Base-by-base conservation (phyloP, 2,888 invertebrate genomes). In the Dicranocentrus wangi region DNA sequence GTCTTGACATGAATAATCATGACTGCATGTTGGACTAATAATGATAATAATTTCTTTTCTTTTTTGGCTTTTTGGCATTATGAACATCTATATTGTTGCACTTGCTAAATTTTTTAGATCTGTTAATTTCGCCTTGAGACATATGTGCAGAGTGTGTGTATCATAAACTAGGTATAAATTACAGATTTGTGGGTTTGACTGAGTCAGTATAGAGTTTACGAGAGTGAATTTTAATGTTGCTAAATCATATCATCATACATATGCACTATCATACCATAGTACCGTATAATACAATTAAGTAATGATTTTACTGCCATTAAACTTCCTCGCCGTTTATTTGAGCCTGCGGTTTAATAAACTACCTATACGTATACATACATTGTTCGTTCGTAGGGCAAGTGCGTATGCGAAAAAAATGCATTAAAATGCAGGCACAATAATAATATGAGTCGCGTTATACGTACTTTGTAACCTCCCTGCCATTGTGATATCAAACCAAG, bases 61-160 rank as follows among this genome's bases (percentile, higher is more conserved):
- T 66, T 19, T n/a, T 19, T 55, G 23, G 55, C 58, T 17, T 58
- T 60, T 65, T 75, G 73, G 65, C 65, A 63, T 10, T 47, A 65
- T 58, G 21, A 43, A 10, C 43, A 27, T 43, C 55, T 75, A 23
- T 47, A 21, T 60, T 76, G 76, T 76, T 76, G 76, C 76, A 76
- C 68, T 76, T 68, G 69, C 76, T 69, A 77, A 77, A 53, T 77
- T 76, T 77, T 77, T 32, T 77, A 69, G 69, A 77, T 53, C 78
- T 53, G 69, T 68, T 55, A 42, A 65, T 71, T 53, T 70, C 32
- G 55, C 78, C 78, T 71, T 78, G 78, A 71, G 70, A 70, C 28
- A 78, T 23, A 65, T 71, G 71, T 78, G 69, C 55, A 55, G 13
- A 32, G 17, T 39, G 70, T 63, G 58, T 77, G 42, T 7, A 76